Conservation (phyloP, 2,797 vertebrate species). For the Galago senegalensis region DNA sequence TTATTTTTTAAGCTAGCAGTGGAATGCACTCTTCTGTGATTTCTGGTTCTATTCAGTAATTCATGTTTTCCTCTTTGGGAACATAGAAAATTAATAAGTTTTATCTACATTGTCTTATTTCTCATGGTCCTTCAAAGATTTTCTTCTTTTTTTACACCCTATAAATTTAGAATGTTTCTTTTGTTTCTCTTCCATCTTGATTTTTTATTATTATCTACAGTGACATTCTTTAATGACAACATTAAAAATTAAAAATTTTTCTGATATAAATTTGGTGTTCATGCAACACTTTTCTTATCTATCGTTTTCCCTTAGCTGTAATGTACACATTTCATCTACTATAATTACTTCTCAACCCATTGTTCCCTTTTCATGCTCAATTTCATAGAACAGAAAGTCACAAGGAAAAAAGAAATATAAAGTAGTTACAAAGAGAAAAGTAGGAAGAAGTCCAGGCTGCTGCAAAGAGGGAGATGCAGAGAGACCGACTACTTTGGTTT, state of each 20-base stretch:
- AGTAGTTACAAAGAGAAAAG: not conserved
- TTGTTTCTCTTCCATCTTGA: not conserved
- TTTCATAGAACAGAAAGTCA: not conserved
- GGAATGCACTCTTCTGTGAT: constrained; percentile 6
- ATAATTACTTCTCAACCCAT: not conserved
- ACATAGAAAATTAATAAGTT: constrained; percentile 16
- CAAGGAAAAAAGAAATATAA: not conserved
- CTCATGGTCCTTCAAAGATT: constrained; percentile 13
- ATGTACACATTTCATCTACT: not conserved
- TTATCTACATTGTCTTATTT: constrained; percentile 35
- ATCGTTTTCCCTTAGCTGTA: constrained; percentile 23
- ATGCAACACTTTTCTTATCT: not conserved
- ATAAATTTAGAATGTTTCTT: not conserved
- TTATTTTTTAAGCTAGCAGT: not conserved
- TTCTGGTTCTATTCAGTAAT: constrained; percentile 38
- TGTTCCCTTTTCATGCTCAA: not conserved
- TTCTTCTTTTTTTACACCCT: not conserved
- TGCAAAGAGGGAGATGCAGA: not conserved
- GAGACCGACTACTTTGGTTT: not conserved
- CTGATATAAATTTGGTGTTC: not conserved
- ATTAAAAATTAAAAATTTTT: not conserved
- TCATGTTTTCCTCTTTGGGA: not conserved
- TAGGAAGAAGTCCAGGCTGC: not conserved
- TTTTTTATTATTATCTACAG: not conserved
- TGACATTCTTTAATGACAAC: not conserved